Base-by-base conservation (phyloP, 2,113 vertebrate species). In the Mustelus asterias region DNA sequence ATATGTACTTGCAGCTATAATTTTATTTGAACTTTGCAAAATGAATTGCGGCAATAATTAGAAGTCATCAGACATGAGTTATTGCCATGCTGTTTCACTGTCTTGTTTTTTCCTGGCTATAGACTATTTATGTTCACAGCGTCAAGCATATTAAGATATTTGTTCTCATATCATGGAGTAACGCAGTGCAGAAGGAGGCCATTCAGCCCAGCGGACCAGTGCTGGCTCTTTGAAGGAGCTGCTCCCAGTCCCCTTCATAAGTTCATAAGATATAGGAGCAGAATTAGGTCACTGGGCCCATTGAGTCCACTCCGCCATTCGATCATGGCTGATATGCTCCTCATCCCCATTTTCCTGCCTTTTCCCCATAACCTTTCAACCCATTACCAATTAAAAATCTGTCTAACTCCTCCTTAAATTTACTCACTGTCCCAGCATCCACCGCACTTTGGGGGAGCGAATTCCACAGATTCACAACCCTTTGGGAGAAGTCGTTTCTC, bases 11-110 rank as follows among this genome's bases (percentile, higher is more conserved):
- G 69, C 94, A 95, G 41, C 69, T 72, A 95, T 95, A 95, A 95
- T 95, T 95, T 95, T 76, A 95, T 95, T 95, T 95, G 94, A 95
- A 95, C 69, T 95, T 95, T 95, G 94, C 69, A 95, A 95, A 95
- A 95, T 72, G 94, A 95, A 95, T 95, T 95, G 94, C 94, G 48
- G 94, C 70, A 95, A 72, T 95, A 95, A 95, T 95, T 95, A 95
- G 67, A 95, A 95, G 94, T 97, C 96, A 97, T 97, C 97, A 97
- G 96, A 97, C 96, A 96, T 97, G 97, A 98, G 97, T 97, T 97
- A 97, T 97, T 96, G 96, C 96, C 96, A 96, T 96, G 96, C 96
- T 97, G 96, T 96, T 96, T 96, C 96, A 96, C 96, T 96, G 94
- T 70, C 67, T 95, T 95, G 94, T 70, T 95, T 76, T 69, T 93